A percentile compares a stretch with the other conserved stretches of the same genome.
Conservation (phyloP, 2,797 vertebrate genomes). For the Chelmon rostratus region DNA sequence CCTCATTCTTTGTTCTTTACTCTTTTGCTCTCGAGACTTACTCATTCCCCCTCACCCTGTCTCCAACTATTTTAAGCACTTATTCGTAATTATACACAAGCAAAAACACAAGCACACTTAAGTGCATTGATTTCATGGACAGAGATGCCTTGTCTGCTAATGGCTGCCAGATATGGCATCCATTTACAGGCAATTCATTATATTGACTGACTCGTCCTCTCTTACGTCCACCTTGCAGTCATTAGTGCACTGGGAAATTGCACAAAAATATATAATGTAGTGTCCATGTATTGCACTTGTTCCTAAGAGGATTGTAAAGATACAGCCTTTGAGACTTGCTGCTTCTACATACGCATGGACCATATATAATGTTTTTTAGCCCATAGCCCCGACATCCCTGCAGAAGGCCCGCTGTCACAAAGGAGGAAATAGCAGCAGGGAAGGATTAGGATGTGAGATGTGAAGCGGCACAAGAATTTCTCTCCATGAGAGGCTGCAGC, state of each 20-base stretch:
- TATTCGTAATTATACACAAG: conserved; percentile 15
- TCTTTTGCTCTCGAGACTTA: not conserved
- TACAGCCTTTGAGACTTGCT: not conserved
- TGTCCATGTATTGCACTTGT: not conserved
- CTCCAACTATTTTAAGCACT: not conserved
- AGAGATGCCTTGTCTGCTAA: conserved; percentile 10
- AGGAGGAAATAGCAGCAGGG: conserved; percentile 42
- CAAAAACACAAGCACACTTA: not conserved
- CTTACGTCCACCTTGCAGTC: not conserved
- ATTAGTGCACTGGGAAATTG: not conserved
- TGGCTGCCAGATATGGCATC: conserved; percentile 24
- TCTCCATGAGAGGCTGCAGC: conserved; percentile 29
- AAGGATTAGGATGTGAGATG: conserved; percentile 32
- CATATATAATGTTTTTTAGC: not conserved
- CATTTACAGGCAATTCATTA: conserved; percentile 40
- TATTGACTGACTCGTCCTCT: not conserved
- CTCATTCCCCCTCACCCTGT: not conserved
- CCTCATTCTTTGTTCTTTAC: not conserved
- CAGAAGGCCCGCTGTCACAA: conserved; percentile 13
- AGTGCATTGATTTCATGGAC: not conserved
- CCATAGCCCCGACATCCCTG: conserved; percentile 8
- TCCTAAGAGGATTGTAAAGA: not conserved
- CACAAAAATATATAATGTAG: not conserved
- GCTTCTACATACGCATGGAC: conserved; percentile 4
- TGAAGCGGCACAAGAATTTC: conserved; percentile 29